Base-by-base conservation (phyloP, 2,888 invertebrate species). In the Oasisia sp. region DNA sequence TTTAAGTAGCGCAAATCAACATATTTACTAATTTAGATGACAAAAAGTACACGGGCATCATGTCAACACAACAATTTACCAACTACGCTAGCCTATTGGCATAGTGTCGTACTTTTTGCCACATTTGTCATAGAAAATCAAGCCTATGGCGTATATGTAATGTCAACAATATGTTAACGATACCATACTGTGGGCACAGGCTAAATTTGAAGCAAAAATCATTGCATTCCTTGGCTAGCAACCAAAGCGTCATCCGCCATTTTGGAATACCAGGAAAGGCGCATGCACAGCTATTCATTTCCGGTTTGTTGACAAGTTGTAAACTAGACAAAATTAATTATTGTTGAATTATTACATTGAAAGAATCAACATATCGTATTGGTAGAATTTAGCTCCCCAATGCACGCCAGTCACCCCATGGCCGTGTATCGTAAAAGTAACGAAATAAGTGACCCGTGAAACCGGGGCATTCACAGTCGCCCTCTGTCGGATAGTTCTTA, bases 261-360 rank as follows among this genome's bases (percentile, higher is more conserved):
- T 74, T 74, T 74, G n/a, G 74, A 74, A 74, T 74, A 74, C 74
- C 74, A 74, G 7, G 74, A 74, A 74, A 74, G 74, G 74, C 74
- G 74, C 74, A 74, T 74, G 74, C 74, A 74, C 74, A 74, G 7
- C 74, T 74, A 74, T 19, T 74, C 74, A 74, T 74, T 74, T 74
- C 74, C 74, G 74, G 74, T 74, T 74, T 50, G 50, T 50, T 50
- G 9, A 7, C 74, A 74, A n/a, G 5, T 74, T 19, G 19, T 19
- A 19, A 7, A 74, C 74, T 27, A 74, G 27, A 19, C 27, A 19
- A n/a, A 74, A 19, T 74, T 27, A 74, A 27, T 74, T 74, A 74
- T 74, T 27, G n/a, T 74, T 19, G 27, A 7, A 27, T 74, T 19
- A 74, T 27, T 27, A 74, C 5, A 74, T n/a, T 19, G 27, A 74